Conservation (phyloP, 1,140 invertebrate genomes). For the Planococcus citri region DNA sequence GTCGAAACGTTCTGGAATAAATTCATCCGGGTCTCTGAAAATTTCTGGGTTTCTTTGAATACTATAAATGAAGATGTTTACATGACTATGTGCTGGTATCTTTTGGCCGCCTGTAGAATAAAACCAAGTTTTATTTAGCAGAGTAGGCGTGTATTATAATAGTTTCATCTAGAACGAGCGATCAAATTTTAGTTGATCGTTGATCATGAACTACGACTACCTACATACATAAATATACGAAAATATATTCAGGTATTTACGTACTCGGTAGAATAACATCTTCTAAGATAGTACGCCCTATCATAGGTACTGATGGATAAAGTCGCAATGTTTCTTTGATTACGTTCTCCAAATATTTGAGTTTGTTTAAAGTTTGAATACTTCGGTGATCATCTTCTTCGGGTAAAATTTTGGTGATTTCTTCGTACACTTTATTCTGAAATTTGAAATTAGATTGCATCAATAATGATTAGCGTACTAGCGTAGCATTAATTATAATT, state of each 20-base stretch:
- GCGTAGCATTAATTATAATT: neutral
- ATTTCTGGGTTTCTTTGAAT: slow-evolving; percentile 42
- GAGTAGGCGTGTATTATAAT: too few species aligned
- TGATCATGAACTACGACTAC: too few species aligned
- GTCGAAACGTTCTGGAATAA: slow-evolving; percentile 51
- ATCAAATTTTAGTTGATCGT: too few species aligned
- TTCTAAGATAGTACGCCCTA: slow-evolving; percentile 37
- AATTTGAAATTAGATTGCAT: neutral
- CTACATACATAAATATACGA: too few species aligned
- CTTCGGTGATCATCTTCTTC: neutral
- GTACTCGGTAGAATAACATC: slow-evolving; percentile 26
- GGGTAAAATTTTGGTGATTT: slow-evolving; percentile 12
- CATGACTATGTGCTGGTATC: slow-evolving; percentile 38
- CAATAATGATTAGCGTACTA: neutral
- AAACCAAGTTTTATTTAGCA: slow-evolving; percentile 20
- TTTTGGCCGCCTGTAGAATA: slow-evolving; percentile 36
- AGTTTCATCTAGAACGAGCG: too few species aligned
- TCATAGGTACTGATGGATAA: slow-evolving; percentile 45
- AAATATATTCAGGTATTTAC: too few species aligned
- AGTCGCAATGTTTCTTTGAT: slow-evolving; percentile 48
- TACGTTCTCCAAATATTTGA: slow-evolving; percentile 48
- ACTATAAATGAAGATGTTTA: slow-evolving; percentile 38
- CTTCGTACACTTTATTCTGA: slow-evolving; percentile 22
- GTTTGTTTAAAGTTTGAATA: slow-evolving; percentile 36
- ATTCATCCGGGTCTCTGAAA: slow-evolving; percentile 36